phyloP scores from a whole-genome alignment of 2,888 invertebrate genomes.

The Physocephala rufipes region DNA sequence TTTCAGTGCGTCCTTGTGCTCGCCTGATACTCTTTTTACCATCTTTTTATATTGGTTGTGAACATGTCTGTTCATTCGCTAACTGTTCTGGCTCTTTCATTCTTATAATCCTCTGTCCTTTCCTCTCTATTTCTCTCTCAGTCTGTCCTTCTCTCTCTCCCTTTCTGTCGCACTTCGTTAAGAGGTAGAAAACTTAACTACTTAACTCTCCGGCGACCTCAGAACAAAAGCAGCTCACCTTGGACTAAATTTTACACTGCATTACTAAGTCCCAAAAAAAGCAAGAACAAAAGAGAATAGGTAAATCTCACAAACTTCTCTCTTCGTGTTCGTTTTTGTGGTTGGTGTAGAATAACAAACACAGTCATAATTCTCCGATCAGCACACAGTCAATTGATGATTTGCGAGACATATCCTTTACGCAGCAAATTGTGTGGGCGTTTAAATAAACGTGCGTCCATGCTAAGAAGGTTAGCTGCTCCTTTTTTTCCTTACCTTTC shows the following conservation, averaged over 20 bases:
- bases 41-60: background rate
- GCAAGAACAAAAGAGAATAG: background rate
- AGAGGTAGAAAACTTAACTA: background rate
- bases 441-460: too few species aligned
- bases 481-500: too few species aligned
- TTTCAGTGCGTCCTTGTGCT: background rate
- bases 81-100: background rate
- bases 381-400: too few species aligned
- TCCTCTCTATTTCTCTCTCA: background rate
- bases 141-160: background rate
- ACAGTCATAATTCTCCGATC: too few species aligned
- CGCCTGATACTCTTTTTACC: background rate
- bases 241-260: conserved; percentile 51
- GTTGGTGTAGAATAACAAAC: too few species aligned
- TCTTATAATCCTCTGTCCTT: background rate
- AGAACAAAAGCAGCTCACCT: conserved; percentile 50
- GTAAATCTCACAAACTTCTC: background rate
- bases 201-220: background rate
- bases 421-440: too few species aligned
- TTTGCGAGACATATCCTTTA: too few species aligned
- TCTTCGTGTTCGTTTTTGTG: too few species aligned
- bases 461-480: too few species aligned
- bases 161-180: background rate
- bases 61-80: background rate
- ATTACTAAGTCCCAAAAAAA: background rate